Percentiles rank a stretch among this genome's conserved stretches.
Conservation (phyloP, 2,888 invertebrate species). For the Ichneumon xanthorius region DNA sequence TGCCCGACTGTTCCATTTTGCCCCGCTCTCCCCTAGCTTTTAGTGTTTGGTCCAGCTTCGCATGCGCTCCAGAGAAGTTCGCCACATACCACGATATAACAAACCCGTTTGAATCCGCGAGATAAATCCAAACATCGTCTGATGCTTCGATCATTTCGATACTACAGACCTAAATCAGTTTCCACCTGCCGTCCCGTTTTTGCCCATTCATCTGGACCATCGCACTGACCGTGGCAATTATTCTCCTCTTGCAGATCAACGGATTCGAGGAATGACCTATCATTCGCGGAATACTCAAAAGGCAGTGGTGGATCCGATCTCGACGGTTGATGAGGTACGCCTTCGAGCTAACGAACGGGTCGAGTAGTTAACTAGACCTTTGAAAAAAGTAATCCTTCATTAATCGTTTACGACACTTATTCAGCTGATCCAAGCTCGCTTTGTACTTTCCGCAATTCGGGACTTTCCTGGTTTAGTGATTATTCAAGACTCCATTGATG, state of each 20-base stretch:
- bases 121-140: not conserved
- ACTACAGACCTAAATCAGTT: not conserved
- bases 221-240: not conserved
- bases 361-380: not conserved
- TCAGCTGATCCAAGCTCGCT: not conserved
- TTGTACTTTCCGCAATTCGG: not conserved
- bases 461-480: too few relatives aligned
- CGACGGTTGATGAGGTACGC: not conserved
- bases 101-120: conserved; percentile 10
- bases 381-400: not conserved
- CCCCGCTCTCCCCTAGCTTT: not conserved
- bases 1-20: too few relatives aligned
- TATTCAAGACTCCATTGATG: too few relatives aligned
- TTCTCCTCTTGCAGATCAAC: conserved; percentile 23
- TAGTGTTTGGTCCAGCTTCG: not conserved
- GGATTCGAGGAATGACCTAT: not conserved
- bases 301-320: not conserved
- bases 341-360: not conserved
- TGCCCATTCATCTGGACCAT: not conserved
- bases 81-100: not conserved
- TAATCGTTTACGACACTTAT: not conserved
- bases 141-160: not conserved
- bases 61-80: not conserved
- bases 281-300: too few relatives aligned
- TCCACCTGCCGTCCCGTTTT: not conserved